A percentile compares a stretch with the other conserved stretches of the same genome.
Evolutionary conservation across 2,888 invertebrate species (phyloP).

Genomic region (Callyntrura sp.): DNA sequence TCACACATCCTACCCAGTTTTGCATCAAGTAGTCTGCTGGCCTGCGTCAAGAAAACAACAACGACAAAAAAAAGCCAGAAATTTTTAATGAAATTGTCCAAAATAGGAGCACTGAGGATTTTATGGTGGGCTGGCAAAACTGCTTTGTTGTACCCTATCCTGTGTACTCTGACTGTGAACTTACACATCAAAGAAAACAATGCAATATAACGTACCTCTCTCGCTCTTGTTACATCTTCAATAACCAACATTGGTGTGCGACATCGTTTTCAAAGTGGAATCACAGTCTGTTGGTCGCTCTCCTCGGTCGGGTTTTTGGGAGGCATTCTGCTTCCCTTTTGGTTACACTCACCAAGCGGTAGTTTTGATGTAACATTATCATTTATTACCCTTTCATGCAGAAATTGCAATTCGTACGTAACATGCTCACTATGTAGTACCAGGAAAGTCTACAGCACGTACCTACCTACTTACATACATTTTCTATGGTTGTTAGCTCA

Average conservation of each 20-base stretch:
- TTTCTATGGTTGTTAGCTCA: conserved; percentile 57
- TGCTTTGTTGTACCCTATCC: conserved; percentile 2
- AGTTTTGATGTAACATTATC: conserved; percentile 47
- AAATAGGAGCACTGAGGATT: conserved; percentile 39
- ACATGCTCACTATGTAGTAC: too few species aligned
- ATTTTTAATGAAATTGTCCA: conserved; percentile 53
- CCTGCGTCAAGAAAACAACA: conserved; percentile 31
- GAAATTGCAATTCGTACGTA: conserved; percentile 18
- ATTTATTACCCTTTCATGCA: conserved; percentile 49
- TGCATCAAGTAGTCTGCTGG: background rate
- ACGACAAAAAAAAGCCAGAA: background rate
- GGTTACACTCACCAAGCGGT: conserved; percentile 31
- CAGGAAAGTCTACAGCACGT: too few species aligned
- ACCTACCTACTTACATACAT: conserved; percentile 47
- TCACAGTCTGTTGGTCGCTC: background rate
- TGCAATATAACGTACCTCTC: too few species aligned
- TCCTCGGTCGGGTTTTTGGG: too few species aligned
- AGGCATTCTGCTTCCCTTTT: too few species aligned
- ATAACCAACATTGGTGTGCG: background rate
- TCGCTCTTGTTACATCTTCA: too few species aligned
- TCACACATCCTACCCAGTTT: conserved; percentile 9
- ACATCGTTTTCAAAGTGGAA: background rate
- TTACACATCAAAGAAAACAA: too few species aligned
- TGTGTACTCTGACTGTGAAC: too few species aligned
- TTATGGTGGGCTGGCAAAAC: conserved; percentile 47